Conservation (phyloP, 92 coral and sea anemone species). For the Zoanthus gigantus region DNA sequence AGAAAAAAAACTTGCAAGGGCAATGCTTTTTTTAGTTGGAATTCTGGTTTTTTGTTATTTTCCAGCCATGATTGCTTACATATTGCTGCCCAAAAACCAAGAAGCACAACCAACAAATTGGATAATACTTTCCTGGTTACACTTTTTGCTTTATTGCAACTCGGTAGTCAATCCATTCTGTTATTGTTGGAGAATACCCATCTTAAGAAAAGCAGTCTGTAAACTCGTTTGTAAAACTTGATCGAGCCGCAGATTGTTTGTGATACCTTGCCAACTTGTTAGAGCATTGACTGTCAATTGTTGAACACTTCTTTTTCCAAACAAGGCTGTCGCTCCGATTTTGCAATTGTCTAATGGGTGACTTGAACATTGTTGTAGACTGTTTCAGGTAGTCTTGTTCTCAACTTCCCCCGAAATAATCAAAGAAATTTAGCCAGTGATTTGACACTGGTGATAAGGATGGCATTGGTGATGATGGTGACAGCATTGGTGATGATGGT, state of each 20-base stretch:
- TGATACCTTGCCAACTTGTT: too few species aligned
- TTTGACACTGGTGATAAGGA: too few species aligned
- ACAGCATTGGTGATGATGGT: too few species aligned
- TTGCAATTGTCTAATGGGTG: too few species aligned
- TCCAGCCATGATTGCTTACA: neutral
- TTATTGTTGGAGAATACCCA: neutral
- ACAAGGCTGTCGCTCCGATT: too few species aligned
- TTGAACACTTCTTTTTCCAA: too few species aligned
- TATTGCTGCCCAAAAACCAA: neutral
- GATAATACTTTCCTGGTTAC: slow-evolving; percentile 6
- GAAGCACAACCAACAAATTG: neutral
- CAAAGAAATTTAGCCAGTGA: too few species aligned
- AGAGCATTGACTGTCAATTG: too few species aligned
- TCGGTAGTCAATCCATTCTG: slow-evolving; percentile 2
- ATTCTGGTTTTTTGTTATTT: neutral
- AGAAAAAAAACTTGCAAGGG: neutral
- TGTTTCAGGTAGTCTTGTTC: too few species aligned
- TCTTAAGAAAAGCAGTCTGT: neutral
- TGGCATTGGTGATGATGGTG: too few species aligned
- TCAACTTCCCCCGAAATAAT: too few species aligned
- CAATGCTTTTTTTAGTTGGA: slow-evolving; percentile 14
- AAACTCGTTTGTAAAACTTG: neutral
- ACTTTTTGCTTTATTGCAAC: neutral
- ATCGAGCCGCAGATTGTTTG: neutral
- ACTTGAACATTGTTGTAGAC: too few species aligned